Evolutionary conservation across 2,888 invertebrate species (phyloP), one percentile per base, ranked within the genome.

Genomic region (Drosophila ezoana): DNA sequence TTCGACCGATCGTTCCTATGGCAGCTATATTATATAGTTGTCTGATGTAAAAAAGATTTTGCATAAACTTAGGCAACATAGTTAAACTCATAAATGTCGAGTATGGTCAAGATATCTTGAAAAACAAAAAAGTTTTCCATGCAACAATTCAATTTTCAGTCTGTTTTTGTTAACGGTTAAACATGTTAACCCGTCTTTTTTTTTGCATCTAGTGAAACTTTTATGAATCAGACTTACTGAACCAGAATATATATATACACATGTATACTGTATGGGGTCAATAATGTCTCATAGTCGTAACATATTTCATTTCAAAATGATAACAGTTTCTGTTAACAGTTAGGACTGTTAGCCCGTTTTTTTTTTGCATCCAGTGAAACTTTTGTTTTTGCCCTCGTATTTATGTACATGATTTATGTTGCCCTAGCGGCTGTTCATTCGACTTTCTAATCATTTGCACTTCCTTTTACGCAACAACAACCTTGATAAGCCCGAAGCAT

Each of bases 401-500:
- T 79, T 59, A 53, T 35, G 74, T 75, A 56, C 28, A 57, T 38
- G 67, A 51, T 57, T 44, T 18, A 44, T 49, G 61, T 65, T 57
- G 48, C 51, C 51, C 58, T 47, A 18, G 59, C 81, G 53, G 47
- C 70, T 63, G 61, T 44, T 57, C 85, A 67, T 61, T 63, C 71
- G 75, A 83, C 83, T 83, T 83, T 83, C 83, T 83, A 83, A 89
- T 70, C 87, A 83, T 89, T 83, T 84, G 87, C 83, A 83, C 83
- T 83, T 83, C 83, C 83, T 81, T 83, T 83, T 83, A 87, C 85
- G 89, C 83, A 83, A 83, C 87, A 87, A 77, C 81, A 83, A 87
- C 89, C 89, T 86, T 83, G 84, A 80, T 88, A 74, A 66, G 76
- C 63, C 62, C 69, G 53, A 44, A 37, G 45, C 51, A 44, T 10